These are phyloP conservation scores for Eulemur mongoz DNA, from an alignment of 2,797 vertebrate genomes.

Conservation along the genomic window DNA sequence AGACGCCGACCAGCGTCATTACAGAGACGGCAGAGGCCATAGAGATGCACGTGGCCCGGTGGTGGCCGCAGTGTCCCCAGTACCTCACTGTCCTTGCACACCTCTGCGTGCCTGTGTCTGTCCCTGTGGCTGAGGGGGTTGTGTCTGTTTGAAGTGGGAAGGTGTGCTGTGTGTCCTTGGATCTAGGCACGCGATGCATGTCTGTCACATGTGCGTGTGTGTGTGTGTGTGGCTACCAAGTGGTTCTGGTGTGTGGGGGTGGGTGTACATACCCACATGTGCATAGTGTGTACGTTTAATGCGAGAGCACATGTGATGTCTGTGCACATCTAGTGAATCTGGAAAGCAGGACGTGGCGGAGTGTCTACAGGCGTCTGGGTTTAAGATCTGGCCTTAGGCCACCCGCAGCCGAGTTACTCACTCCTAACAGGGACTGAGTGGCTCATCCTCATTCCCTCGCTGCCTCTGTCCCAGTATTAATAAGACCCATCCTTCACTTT, in stretches of 20 bases:
- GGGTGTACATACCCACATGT: not conserved
- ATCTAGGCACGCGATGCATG: not conserved
- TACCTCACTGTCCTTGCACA: not conserved
- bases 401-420: not conserved
- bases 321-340: not conserved
- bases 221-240: not conserved
- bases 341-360: not conserved
- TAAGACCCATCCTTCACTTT: not conserved
- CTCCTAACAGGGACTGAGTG: not conserved
- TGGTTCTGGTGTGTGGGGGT: not conserved
- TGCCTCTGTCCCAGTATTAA: not conserved
- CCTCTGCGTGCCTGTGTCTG: fast-evolving
- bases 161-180: too few species aligned
- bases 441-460: not conserved
- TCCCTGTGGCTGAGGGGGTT: too few species aligned
- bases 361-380: not conserved
- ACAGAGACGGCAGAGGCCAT: not conserved
- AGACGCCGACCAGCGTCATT: fast-evolving
- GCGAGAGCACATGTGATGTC: not conserved
- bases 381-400: not conserved
- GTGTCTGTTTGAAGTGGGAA: fast-evolving
- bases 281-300: not conserved
- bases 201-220: not conserved
- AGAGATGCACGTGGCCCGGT: fast-evolving
- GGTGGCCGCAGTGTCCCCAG: too few species aligned